Conservation (phyloP, 2,888 invertebrate genomes). For the Mechanitis mazaeus region DNA sequence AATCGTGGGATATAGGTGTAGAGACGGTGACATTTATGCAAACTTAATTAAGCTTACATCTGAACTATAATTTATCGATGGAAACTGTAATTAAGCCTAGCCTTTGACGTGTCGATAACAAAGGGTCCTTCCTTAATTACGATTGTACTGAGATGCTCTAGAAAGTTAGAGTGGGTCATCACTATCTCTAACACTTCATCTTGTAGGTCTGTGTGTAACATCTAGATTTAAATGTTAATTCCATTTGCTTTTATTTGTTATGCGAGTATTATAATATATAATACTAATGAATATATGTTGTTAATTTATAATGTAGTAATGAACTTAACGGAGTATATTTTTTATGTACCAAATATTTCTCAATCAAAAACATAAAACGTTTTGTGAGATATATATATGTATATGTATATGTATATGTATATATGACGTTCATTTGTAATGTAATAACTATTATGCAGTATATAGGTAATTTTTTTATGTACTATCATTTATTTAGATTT, state of each 20-base stretch:
- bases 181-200: conserved; percentile 13
- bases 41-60: conserved; percentile 34
- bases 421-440: too few species aligned
- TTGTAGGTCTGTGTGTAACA: conserved; percentile 4
- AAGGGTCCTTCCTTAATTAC: conserved; percentile 53
- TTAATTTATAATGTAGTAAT: too few species aligned
- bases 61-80: conserved; percentile 33
- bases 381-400: too few species aligned
- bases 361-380: too few species aligned
- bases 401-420: too few species aligned
- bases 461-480: too few species aligned
- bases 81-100: conserved; percentile 35
- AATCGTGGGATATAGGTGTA: conserved; percentile 23
- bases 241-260: not conserved
- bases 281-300: too few species aligned
- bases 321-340: too few species aligned
- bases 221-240: not conserved
- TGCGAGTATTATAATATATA: not conserved
- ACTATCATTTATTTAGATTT: too few species aligned
- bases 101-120: conserved; percentile 36
- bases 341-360: too few species aligned
- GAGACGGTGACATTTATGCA: conserved; percentile 37
- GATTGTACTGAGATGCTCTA: conserved; percentile 62
- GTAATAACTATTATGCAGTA: too few species aligned
- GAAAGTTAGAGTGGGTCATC: conserved; percentile 68